These are phyloP conservation scores for Trichonephila clavata DNA, from an alignment of 1,140 invertebrate species.

Conservation along the genomic window DNA sequence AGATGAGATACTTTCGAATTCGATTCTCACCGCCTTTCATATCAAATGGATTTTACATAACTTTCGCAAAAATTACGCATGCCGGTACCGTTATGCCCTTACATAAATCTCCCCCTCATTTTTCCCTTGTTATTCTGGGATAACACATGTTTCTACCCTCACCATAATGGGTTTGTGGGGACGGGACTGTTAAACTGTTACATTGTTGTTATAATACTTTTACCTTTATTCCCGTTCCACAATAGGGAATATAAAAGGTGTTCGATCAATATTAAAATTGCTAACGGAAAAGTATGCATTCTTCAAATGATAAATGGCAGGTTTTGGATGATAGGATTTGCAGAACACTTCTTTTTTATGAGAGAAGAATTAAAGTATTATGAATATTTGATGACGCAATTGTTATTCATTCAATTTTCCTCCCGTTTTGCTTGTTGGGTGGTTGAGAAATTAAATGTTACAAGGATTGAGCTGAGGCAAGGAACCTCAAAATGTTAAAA, in stretches of 20 bases:
- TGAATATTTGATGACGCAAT: neutral
- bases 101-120: too few relatives aligned
- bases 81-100: constrained; percentile 48
- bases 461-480: too few relatives aligned
- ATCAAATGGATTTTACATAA: neutral
- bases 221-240: neutral
- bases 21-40: neutral
- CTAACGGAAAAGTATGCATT: constrained; percentile 30
- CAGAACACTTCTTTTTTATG: neutral
- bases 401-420: neutral
- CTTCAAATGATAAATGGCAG: neutral
- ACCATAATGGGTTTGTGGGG: neutral
- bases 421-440: neutral
- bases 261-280: constrained; percentile 43
- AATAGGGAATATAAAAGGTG: constrained; percentile 12
- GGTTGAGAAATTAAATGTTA: neutral
- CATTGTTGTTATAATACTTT: constrained; percentile 25
- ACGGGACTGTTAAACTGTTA: constrained; percentile 43
- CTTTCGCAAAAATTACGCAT: neutral
- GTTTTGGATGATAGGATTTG: neutral
- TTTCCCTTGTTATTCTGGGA: neutral
- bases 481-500: neutral
- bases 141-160: constrained; percentile 30
- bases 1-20: neutral
- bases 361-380: neutral